Evolutionary conservation across 2,797 vertebrate genomes (phyloP), one percentile per base, ranked within the genome.

Genomic region (Calcarius lapponicus): DNA sequence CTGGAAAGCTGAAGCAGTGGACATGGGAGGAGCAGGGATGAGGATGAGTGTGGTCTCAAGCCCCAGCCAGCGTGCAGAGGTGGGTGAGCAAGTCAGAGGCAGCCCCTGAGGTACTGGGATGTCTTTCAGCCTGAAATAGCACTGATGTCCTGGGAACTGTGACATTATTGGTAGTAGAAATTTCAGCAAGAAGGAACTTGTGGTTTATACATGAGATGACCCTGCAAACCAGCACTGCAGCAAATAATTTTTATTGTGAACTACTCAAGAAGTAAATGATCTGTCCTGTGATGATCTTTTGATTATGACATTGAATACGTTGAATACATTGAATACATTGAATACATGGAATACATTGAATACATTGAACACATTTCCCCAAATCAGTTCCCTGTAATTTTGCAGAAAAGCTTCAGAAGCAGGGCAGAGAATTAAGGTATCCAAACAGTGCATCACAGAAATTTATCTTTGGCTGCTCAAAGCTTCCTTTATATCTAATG

Each of bases 121-220:
- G 32, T 31, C 1, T 7, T 22, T 61, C 22, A 36, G 28, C 32
- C 32, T 1, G 0, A 45, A 81, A 61, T 32, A 2, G 6, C 28
- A 28, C 32, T 51, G 80, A n/a, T 54, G 15, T 25, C 38, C 21
- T 11, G 48, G n/a, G 24, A 10, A 32, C 45, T 48, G 26, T 25
- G 25, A 24, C 11, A 43, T 34, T 67, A 26, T 7, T 22, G 45
- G 31, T 3, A 57, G 21, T 5, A 24, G 26, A 60, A 71, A 60
- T 71, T 15, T 57, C 66, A 64, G 13, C 17, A n/a, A 38, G 51
- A 79, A 82, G 14, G 13, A 85, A 38, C 29, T 48, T 48, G 9
- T 53, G 7, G 1, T 36, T 81, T 42, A 53, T 13, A 9, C 8
- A 4, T 6, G 47, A 92, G 17, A 10, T 29, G 36, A 81, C 18